phyloP scores from a whole-genome alignment of 2,113 vertebrate genomes.

The Cettia cetti region DNA sequence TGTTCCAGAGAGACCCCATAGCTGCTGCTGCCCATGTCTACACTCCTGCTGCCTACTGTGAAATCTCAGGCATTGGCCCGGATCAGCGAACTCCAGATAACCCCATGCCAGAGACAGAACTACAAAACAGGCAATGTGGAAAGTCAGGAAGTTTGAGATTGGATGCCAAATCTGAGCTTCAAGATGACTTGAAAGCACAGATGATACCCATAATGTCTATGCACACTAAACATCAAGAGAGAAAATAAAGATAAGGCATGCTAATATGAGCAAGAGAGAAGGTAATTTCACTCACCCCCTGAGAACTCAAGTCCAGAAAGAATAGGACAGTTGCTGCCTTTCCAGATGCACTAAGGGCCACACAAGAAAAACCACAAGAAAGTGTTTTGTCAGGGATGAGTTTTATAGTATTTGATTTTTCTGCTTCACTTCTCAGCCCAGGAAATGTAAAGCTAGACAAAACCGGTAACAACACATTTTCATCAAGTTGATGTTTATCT shows the following conservation, averaged over 20 bases:
- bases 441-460: neutral
- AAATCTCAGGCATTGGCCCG: neutral
- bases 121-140: neutral
- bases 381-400: neutral
- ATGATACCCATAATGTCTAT: neutral
- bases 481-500: neutral
- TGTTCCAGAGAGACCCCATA: rapidly evolving
- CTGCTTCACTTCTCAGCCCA: neutral
- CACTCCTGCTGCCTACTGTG: neutral
- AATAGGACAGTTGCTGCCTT: neutral
- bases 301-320: neutral
- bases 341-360: neutral
- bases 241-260: neutral
- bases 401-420: neutral
- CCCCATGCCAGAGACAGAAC: neutral
- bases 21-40: neutral
- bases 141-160: neutral
- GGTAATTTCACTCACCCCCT: neutral
- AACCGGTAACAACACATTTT: neutral
- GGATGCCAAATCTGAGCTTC: rapidly evolving
- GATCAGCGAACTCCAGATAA: neutral
- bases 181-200: neutral
- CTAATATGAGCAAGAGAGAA: neutral
- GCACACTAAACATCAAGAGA: neutral
- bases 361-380: neutral